These are phyloP conservation scores for Pseudopodoces humilis DNA, from an alignment of 2,113 vertebrate species.

Conservation along the genomic window DNA sequence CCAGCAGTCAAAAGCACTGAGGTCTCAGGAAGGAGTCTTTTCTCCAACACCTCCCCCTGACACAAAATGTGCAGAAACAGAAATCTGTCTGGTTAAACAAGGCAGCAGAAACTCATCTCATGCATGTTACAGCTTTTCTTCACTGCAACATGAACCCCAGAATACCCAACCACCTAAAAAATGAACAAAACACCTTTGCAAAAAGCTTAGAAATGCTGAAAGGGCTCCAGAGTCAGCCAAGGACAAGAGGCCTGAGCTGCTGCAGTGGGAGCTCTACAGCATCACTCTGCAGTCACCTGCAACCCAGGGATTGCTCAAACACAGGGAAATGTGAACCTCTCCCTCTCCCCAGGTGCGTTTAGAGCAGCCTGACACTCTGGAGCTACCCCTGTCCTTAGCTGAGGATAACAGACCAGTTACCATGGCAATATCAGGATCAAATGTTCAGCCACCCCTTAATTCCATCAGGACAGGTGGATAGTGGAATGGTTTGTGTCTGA, in stretches of 20 bases:
- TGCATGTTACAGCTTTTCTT: neutral
- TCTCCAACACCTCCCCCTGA: neutral
- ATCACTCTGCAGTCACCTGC: neutral
- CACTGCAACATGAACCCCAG: neutral
- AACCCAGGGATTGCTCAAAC: neutral
- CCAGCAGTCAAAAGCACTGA: neutral
- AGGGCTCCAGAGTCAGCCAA: neutral
- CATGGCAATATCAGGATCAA: neutral
- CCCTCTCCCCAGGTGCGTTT: neutral
- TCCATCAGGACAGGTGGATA: neutral
- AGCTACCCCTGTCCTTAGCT: neutral
- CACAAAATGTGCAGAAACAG: neutral
- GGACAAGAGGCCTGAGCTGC: neutral
- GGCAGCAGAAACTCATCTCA: neutral
- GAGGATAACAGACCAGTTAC: neutral
- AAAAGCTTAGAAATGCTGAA: neutral
- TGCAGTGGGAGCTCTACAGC: neutral
- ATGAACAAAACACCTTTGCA: neutral
- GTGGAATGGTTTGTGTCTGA: neutral
- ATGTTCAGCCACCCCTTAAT: neutral
- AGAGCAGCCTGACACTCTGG: neutral
- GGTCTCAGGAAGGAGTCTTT: neutral
- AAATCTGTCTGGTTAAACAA: neutral
- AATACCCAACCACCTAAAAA: neutral
- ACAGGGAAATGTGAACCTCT: rapidly evolving